Conservation (phyloP, 2,888 invertebrate genomes). For the Celastrina argiolus region DNA sequence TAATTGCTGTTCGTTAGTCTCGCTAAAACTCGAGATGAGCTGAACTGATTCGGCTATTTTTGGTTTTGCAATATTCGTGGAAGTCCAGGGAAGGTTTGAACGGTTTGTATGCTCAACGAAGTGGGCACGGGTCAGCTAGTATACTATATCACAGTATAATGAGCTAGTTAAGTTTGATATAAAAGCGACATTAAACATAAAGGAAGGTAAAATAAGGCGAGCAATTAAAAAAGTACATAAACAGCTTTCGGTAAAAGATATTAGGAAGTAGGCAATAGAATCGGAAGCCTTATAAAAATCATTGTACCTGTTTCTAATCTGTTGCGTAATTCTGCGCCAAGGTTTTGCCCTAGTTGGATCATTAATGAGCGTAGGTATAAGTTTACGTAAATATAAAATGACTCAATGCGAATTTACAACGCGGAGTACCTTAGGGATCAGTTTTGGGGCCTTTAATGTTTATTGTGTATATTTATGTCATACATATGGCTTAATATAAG, state of each 20-base stretch:
- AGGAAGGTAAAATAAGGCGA: neutral
- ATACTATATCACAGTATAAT: neutral
- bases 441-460: neutral
- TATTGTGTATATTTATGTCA: neutral
- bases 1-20: no score
- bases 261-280: conserved; percentile 1
- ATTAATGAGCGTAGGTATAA: neutral
- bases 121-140: no score
- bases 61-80: no score
- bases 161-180: neutral
- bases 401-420: neutral
- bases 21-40: no score
- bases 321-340: neutral
- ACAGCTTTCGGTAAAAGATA: neutral
- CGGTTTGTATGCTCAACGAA: no score
- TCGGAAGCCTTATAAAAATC: conserved; percentile 9
- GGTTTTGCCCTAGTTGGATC: conserved; percentile 10
- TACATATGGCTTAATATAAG: no score
- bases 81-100: no score
- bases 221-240: neutral
- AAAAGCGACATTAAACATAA: neutral
- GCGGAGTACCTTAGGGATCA: neutral
- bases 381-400: neutral
- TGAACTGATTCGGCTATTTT: no score
- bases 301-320: conserved; percentile 15